These are phyloP conservation scores for Silurus aristotelis DNA, from an alignment of 2,797 vertebrate species.

Conservation along the genomic window DNA sequence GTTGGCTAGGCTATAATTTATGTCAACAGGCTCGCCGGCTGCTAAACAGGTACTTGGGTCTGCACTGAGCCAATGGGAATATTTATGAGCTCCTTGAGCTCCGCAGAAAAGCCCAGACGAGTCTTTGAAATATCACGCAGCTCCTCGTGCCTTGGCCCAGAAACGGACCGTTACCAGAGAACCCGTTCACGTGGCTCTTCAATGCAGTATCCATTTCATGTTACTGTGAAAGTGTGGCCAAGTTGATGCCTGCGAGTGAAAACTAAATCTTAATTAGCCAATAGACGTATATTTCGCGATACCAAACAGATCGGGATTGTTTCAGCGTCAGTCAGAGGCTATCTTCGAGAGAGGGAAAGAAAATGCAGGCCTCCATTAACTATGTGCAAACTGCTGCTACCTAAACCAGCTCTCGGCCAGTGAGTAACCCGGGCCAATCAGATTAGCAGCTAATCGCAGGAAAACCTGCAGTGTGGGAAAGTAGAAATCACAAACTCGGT, in stretches of 20 bases:
- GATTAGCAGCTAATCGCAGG: neutral
- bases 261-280: neutral
- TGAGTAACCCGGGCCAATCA: neutral
- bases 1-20: conserved; percentile 51
- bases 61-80: conserved; percentile 47
- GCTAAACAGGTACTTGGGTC: conserved; percentile 51
- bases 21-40: conserved; percentile 50
- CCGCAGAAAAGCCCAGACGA: conserved; percentile 31
- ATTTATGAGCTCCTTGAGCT: conserved; percentile 59
- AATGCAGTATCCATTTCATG: conserved; percentile 8
- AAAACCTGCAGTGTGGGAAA: neutral
- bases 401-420: neutral
- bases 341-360: neutral
- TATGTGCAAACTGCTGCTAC: neutral
- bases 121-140: conserved; percentile 48
- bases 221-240: neutral
- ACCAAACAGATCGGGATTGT: neutral
- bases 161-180: conserved; percentile 39
- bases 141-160: conserved; percentile 18
- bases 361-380: neutral
- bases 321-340: neutral
- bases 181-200: conserved; percentile 9
- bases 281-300: neutral
- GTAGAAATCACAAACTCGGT: neutral
- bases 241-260: neutral